Percentiles rank a stretch among this genome's conserved stretches.
These are phyloP conservation scores for Pterois miles DNA, from an alignment of 2,797 vertebrate genomes.

Conservation along the genomic window DNA sequence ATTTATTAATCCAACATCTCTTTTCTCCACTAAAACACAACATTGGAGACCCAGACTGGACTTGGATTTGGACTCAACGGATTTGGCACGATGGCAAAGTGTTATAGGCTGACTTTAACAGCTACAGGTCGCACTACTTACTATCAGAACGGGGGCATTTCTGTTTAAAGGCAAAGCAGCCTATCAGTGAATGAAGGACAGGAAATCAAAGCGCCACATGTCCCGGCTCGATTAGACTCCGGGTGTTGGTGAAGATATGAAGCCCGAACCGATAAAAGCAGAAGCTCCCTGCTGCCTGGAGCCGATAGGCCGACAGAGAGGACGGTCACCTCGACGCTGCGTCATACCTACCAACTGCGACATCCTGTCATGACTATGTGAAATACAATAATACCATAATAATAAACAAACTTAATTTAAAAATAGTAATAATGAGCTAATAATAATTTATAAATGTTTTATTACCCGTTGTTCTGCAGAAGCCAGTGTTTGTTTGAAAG, in stretches of 20 bases:
- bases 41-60: neutral
- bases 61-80: too few relatives aligned
- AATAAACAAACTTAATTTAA: neutral
- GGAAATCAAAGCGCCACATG: constrained; percentile 81
- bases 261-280: constrained; percentile 48
- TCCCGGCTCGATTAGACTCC: constrained; percentile 66
- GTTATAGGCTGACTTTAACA: neutral
- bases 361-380: neutral
- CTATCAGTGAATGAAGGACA: constrained; percentile 38
- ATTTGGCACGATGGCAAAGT: too few relatives aligned
- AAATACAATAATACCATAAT: neutral
- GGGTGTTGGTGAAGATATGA: constrained; percentile 53
- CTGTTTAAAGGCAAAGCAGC: neutral
- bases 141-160: neutral
- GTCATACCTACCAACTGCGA: neutral
- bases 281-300: neutral
- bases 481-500: neutral
- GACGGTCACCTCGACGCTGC: neutral
- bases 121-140: neutral
- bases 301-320: constrained; percentile 7
- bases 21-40: neutral
- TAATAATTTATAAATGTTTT: neutral
- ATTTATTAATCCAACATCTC: neutral
- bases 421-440: neutral
- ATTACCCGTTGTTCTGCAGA: neutral